These are phyloP conservation scores for Arrhamphus sclerolepis DNA, from an alignment of 2,797 vertebrate genomes.

Conservation along the genomic window DNA sequence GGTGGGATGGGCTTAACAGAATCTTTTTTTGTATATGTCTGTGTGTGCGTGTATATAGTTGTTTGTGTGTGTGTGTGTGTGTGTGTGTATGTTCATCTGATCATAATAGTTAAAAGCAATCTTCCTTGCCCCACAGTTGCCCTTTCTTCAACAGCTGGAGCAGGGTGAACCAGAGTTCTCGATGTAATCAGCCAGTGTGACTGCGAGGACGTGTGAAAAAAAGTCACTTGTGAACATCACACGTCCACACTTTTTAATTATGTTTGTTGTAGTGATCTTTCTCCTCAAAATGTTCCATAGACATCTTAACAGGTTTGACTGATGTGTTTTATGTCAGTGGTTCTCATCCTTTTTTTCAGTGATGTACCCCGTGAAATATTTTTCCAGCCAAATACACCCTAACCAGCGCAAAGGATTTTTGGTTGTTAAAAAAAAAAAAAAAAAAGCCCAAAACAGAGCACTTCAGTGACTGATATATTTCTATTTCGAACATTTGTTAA, in stretches of 20 bases:
- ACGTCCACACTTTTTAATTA: neutral
- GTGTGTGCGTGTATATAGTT: conserved; percentile 26
- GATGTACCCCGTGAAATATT: too few relatives aligned
- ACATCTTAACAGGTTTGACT: conserved; percentile 1
- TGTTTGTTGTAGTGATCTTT: conserved; percentile 22
- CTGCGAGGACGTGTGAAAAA: conserved; percentile 74
- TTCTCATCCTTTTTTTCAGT: too few relatives aligned
- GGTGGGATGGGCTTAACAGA: conserved; percentile 67
- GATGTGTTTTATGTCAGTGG: neutral
- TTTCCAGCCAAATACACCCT: too few relatives aligned
- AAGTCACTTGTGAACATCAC: conserved; percentile 7
- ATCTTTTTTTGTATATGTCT: conserved; percentile 62
- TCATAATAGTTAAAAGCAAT: conserved; percentile 73
- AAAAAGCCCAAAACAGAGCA: too few relatives aligned
- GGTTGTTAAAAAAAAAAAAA: too few relatives aligned
- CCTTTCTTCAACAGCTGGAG: conserved; percentile 79
- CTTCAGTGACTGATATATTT: too few relatives aligned
- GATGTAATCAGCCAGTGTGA: conserved; percentile 64
- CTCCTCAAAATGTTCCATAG: conserved; percentile 51
- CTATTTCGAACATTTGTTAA: too few relatives aligned
- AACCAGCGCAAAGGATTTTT: too few relatives aligned
- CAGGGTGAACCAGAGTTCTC: conserved; percentile 77
- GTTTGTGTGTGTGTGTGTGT: conserved; percentile 29
- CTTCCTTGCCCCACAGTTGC: conserved; percentile 70
- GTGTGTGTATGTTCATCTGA: conserved; percentile 49